Evolutionary conservation across 2,113 vertebrate species (phyloP).

Genomic region (Tachysurus fulvidraco): DNA sequence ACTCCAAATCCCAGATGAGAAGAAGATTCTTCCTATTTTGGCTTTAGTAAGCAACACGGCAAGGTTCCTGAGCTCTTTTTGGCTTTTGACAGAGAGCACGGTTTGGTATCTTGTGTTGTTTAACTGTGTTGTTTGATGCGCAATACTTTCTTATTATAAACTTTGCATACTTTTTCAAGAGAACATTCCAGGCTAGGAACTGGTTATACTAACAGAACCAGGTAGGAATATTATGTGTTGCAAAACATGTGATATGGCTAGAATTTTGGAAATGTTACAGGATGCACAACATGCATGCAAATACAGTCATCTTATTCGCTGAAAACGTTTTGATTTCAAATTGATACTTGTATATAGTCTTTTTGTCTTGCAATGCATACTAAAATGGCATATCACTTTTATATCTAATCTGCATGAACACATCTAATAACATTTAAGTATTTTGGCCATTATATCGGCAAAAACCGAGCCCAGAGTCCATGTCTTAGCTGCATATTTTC

Average conservation of each 20-base stretch:
- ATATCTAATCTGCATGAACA: background rate
- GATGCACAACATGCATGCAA: background rate
- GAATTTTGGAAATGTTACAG: background rate
- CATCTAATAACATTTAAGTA: background rate
- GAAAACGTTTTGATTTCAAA: background rate
- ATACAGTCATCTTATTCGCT: background rate
- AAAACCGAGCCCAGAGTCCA: too few species aligned
- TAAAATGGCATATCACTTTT: background rate
- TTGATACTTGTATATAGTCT: background rate
- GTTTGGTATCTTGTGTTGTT: conserved; percentile 16
- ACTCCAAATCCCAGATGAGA: conserved; percentile 48
- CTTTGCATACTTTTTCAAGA: conserved; percentile 21
- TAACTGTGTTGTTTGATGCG: background rate
- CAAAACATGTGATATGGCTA: background rate
- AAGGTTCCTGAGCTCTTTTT: conserved; percentile 14
- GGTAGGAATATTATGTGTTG: conserved; percentile 22
- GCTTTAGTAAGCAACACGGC: conserved; percentile 32
- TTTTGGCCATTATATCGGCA: background rate
- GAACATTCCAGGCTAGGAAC: background rate
- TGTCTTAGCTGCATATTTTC: background rate
- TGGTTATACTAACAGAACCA: background rate
- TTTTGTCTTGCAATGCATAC: background rate
- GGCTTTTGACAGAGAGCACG: background rate
- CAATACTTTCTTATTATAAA: background rate
- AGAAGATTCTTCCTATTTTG: conserved; percentile 54